Percentiles rank a stretch among this genome's conserved stretches.
phyloP scores from a whole-genome alignment of 2,888 invertebrate genomes.

The Calameuta pallipes region DNA sequence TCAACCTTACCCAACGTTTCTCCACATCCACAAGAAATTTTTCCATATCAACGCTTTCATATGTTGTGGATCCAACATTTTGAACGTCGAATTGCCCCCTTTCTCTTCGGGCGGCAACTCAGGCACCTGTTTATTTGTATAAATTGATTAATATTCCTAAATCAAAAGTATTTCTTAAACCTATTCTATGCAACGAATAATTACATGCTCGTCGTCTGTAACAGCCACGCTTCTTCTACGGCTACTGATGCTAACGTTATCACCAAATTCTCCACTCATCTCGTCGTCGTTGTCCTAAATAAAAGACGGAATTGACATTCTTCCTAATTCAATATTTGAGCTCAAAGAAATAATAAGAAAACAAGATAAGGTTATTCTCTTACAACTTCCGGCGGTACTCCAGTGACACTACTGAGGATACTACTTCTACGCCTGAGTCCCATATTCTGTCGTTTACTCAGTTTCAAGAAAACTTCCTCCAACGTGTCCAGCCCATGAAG shows the following conservation, averaged over 20 bases:
- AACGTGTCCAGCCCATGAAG: constrained; percentile 80
- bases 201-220: constrained; percentile 57
- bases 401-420: constrained; percentile 78
- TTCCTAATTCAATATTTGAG: not conserved
- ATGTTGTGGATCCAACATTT: constrained; percentile 76
- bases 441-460: constrained; percentile 83
- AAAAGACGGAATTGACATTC: not conserved
- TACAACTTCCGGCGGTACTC: constrained; percentile 64
- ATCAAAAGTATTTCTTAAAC: not conserved
- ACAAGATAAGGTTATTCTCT: constrained; percentile 20
- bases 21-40: constrained; percentile 87
- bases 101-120: constrained; percentile 80
- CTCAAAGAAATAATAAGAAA: not conserved
- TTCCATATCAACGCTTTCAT: constrained; percentile 90
- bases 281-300: constrained; percentile 67
- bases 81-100: constrained; percentile 65
- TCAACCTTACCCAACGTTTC: constrained; percentile 79
- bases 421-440: constrained; percentile 84
- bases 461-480: constrained; percentile 85
- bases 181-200: not conserved
- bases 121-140: constrained; percentile 59
- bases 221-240: constrained; percentile 75
- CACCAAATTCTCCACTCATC: constrained; percentile 89
- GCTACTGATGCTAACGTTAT: constrained; percentile 84
- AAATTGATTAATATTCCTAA: not conserved